Evolutionary conservation across 2,888 invertebrate genomes (phyloP), one percentile per base, ranked within the genome.

Genomic region (Germaria angustata): DNA sequence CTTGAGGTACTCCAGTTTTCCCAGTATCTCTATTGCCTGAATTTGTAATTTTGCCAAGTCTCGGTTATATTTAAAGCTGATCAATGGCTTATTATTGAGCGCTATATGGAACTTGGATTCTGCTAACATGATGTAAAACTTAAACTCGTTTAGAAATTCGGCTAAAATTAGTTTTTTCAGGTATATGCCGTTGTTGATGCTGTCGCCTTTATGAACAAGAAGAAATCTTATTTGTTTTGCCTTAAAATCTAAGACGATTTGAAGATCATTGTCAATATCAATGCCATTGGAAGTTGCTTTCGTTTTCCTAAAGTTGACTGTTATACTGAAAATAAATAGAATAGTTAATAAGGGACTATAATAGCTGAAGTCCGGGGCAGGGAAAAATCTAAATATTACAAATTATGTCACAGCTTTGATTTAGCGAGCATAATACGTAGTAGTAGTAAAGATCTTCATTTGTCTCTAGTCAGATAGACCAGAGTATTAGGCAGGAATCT

Each of bases 51-150:
- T 36, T 7, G 11, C 20, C 20, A 69, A 44, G 53, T 61, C 66
- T 9, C 17, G 5, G 2, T 41, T 61, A 28, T 75, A 79, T 36
- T 41, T 41, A 6, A 69, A 71, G 2, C 4, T 53, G 2, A 22
- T 28, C 15, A 82, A n/a, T 1, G 73, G 28, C 9, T 75, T 59
- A 13, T 53, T 41, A 46, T 82, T 79, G n/a, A 82, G 46, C 3
- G 79, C 49, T 15, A 82, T 36, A 17, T 65, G 68, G 34, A 69
- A 82, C 39, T 82, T 78, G 0, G 51, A 44, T 79, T 82, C 81
- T 15, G 57, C 81, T 65, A 82, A n/a, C 44, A 69, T 49, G 0
- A 82, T 65, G 8, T 69, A 78, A 24, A 82, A 39, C 36, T 75
- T 75, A 41, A 82, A 82, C 7, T 75, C 73, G 9, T 68, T 20